Base-by-base conservation (phyloP, 1,140 invertebrate genomes). In the Chionoecetes opilio region DNA sequence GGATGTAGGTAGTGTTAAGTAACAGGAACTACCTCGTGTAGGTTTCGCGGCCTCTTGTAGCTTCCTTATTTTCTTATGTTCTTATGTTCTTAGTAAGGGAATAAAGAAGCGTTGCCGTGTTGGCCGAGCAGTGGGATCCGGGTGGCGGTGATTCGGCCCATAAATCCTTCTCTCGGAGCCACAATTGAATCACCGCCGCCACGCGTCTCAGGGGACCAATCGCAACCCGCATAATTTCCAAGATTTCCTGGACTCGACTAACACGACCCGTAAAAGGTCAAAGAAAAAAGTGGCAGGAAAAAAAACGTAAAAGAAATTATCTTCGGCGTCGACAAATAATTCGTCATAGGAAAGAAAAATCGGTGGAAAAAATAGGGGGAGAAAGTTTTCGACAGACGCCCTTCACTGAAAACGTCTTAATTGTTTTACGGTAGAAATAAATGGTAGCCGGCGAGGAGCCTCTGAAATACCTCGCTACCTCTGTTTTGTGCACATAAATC, bases 341-440 rank as follows among this genome's bases (percentile, higher is more conserved):
- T 75, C 41, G 41, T 46, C 41, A 14, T 46, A 46, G 41, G 41
- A 46, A 46, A 46, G 5, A 46, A 46, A 46, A 8, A 46, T 46
- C 41, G 14, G 41, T 5, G 41, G 63, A 21, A 75, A n/a, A 75
- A 75, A 75, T n/a, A 1, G n/a, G n/a, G n/a, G n/a, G n/a, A 2
- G 63, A 21, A 75, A 75, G 63, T 75, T 75, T n/a, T 75, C 0
- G 21, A 5, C 63, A n/a, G 63, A n/a, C 63, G 3, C 26, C 63
- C 26, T 75, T 75, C 63, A 75, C 63, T 75, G 63, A 75, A n/a
- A n/a, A 11, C n/a, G 63, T 75, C 63, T 75, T 75, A 75, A 75
- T 75, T 75, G 63, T 75, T 75, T 75, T 11, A 75, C 63, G 63
- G 63, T 75, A n/a, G 63, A 75, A 75, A 75, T 75, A 75, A 75